Evolutionary conservation across 2,113 vertebrate species (phyloP), one percentile per base, ranked within the genome.

Genomic region (Odocoileus virginianus): DNA sequence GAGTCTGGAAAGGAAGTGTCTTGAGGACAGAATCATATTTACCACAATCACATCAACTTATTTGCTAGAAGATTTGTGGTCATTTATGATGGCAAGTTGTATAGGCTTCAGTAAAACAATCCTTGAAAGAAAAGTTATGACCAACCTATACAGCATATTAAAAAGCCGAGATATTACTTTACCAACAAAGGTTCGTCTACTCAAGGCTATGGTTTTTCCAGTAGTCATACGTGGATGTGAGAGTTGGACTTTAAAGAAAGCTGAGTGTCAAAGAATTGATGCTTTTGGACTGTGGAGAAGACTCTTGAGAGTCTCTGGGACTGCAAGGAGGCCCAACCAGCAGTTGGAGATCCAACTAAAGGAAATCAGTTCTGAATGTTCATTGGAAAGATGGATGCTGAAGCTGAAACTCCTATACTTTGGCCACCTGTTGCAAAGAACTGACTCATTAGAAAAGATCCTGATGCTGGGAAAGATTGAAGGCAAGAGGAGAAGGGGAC

Each of bases 11-110:
- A 89, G 30, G 13, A 92, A 90, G 30, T 83, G 47, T 83, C 67
- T 67, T 54, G 88, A 83, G 78, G 36, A 83, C 52, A 89, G 60
- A 97, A 94, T 95, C 83, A 57, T 23, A 57, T 93, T 97, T 58
- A 52, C n/a, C 25, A 81, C 33, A 87, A 55, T 83, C 81, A 40
- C 40, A 89, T 86, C 16, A 30, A 60, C 61, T 90, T 92, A 84
- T 95, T 90, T 95, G 11, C 76, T 94, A 74, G 57, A 89, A 91
- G 30, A 91, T 57, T 67, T 97, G 81, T 74, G 4, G 17, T 45
- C 52, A 87, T 67, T 96, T 93, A 52, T n/a, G 8, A 93, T 83
- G 81, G 61, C 33, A 83, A 88, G 15, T 60, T 7, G 6, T 60
- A 3, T 78, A 93, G 55, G 82, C 23, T 43, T 92, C 45, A 92